Evolutionary conservation across 1,140 invertebrate species (phyloP).

Genomic region (Bombus waltoni): DNA sequence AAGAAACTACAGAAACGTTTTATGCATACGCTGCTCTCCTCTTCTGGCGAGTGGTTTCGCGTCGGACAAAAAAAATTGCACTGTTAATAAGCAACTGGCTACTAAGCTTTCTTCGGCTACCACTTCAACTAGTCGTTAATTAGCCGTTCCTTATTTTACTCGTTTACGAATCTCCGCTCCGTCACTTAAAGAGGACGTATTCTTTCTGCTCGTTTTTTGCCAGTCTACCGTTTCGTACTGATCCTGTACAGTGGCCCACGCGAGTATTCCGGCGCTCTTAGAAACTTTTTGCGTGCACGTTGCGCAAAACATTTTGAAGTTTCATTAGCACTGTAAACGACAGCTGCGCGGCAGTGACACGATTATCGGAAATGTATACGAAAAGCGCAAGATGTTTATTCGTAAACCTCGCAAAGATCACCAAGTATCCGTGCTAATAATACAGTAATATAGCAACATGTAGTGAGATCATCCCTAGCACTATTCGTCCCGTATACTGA

Average conservation of each 20-base stretch:
- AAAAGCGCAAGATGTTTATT: too few relatives aligned
- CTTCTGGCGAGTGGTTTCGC: conserved; percentile 10
- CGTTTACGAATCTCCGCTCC: conserved; percentile 11
- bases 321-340: too few relatives aligned
- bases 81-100: conserved; percentile 29
- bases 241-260: background rate
- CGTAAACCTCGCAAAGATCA: too few relatives aligned
- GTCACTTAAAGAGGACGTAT: background rate
- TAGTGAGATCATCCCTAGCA: too few relatives aligned
- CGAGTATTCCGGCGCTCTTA: too few relatives aligned
- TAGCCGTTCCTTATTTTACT: conserved; percentile 41
- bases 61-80: conserved; percentile 30
- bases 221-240: too few relatives aligned
- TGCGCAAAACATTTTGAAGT: background rate
- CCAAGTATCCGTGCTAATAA: too few relatives aligned
- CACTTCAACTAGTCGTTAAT: conserved; percentile 49
- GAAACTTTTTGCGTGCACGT: too few relatives aligned
- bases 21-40: conserved; percentile 23
- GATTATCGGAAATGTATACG: too few relatives aligned
- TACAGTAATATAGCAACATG: too few relatives aligned
- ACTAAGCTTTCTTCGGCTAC: conserved; percentile 1
- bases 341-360: too few relatives aligned
- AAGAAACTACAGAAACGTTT: conserved; percentile 1
- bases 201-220: background rate
- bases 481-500: too few relatives aligned